Base-by-base conservation (phyloP, 2,797 vertebrate species). In the Denticeps clupeoides region DNA sequence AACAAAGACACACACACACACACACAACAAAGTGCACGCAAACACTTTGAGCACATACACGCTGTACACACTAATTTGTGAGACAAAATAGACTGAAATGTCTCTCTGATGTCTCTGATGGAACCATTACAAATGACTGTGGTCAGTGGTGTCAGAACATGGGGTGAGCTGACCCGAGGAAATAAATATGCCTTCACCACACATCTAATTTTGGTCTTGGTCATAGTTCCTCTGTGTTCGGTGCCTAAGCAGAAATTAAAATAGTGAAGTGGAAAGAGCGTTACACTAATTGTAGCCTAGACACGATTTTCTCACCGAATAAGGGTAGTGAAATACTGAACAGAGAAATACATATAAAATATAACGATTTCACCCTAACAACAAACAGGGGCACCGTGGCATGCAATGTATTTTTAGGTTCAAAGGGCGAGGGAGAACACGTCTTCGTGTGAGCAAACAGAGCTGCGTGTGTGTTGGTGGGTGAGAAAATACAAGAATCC, bases 401-500 rank as follows among this genome's bases (percentile, higher is more conserved):
- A 44, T 41, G 56, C 53, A 18, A 53, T 55, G 43, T 49, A 53
- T 47, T 59, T 48, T 59, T 53, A 55, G 49, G 48, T 53, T 56
- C 41, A 41, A 45, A 24, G 21, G 22, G 47, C 29, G n/a, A 35
- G 22, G 24, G 31, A 24, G 29, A 12, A 33, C 45, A 47, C 21
- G 31, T 37, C 22, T 53, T 44, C 21, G 26, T 41, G 51, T 22
- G 27, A 41, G 23, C 32, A 35, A 15, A 41, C 28, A 50, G 33
- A 51, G 23, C 32, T 45, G 41, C 29, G 16, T 29, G 27, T 53
- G 47, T 53, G 22, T 53, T 9, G 29, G 37, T 23, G 48, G 41
- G 43, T 15, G 31, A 15, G 22, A 13, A 27, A 2, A 21, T 32
- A 37, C 53, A 40, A 58, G 60, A 60, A 68, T 64, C 65, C 64